phyloP scores from a whole-genome alignment of 2,113 vertebrate species.

The Rhinopomastus cyanomelas region DNA sequence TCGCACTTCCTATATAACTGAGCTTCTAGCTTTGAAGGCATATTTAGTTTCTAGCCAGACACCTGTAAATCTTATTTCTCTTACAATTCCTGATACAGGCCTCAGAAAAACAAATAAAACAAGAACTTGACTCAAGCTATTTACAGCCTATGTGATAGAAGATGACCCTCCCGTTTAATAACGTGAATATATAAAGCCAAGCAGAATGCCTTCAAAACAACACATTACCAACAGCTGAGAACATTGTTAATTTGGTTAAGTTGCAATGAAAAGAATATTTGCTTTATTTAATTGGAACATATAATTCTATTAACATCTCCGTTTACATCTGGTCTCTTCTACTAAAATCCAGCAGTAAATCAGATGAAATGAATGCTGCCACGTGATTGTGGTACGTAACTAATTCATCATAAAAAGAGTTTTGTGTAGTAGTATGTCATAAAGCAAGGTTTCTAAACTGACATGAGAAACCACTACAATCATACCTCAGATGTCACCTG shows the following conservation, averaged over 20 bases:
- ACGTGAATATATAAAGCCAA: background rate
- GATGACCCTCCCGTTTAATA: background rate
- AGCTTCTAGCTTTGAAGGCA: background rate
- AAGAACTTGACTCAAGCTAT: background rate
- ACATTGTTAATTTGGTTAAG: background rate
- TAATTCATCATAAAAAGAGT: background rate
- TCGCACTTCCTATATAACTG: background rate
- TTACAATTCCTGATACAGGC: background rate
- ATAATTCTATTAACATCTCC: background rate
- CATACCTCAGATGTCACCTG: background rate
- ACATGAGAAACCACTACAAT: background rate
- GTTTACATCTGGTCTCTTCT: background rate
- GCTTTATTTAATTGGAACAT: background rate
- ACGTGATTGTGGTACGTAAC: background rate
- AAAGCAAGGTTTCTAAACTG: background rate
- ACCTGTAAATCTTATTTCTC: background rate
- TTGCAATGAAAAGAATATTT: background rate
- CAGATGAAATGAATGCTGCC: background rate
- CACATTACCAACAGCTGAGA: background rate
- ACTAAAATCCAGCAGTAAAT: background rate
- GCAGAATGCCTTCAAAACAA: background rate
- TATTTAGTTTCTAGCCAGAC: background rate
- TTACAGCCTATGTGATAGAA: background rate
- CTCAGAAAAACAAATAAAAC: background rate
- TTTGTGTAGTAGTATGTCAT: background rate